These are phyloP conservation scores for Pagetopsis macropterus DNA, from an alignment of 2,797 vertebrate species.

Conservation along the genomic window DNA sequence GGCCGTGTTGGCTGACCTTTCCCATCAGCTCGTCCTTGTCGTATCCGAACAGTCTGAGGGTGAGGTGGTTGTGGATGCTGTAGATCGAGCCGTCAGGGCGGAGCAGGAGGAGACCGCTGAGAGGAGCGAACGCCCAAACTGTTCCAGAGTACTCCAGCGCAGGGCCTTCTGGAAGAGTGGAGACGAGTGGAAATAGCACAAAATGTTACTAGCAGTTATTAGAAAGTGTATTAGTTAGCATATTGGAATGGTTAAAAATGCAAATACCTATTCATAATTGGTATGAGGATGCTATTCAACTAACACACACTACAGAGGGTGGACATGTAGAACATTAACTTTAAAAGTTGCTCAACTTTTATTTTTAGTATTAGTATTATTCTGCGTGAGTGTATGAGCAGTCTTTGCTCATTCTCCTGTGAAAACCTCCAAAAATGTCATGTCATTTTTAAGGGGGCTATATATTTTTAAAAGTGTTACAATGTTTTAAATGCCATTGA, in stretches of 20 bases:
- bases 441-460: neutral
- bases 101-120: conserved; percentile 89
- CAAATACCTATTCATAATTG: neutral
- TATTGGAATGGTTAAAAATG: neutral
- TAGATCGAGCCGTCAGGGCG: conserved; percentile 87
- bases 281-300: neutral
- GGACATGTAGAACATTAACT: neutral
- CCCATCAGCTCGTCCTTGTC: conserved; percentile 86
- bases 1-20: conserved; percentile 83
- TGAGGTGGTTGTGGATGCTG: conserved; percentile 87
- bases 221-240: neutral
- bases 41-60: conserved; percentile 90
- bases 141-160: conserved; percentile 83
- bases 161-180: conserved; percentile 42
- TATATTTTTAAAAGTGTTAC: neutral
- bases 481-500: neutral
- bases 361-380: neutral
- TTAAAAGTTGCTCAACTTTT: neutral
- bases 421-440: neutral
- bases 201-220: neutral
- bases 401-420: neutral
- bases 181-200: conserved; percentile 8
- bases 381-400: neutral
- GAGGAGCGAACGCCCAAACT: conserved; percentile 87
- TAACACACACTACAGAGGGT: neutral